Base-by-base conservation (phyloP, 1,140 invertebrate genomes). In the Nebria ingens region DNA sequence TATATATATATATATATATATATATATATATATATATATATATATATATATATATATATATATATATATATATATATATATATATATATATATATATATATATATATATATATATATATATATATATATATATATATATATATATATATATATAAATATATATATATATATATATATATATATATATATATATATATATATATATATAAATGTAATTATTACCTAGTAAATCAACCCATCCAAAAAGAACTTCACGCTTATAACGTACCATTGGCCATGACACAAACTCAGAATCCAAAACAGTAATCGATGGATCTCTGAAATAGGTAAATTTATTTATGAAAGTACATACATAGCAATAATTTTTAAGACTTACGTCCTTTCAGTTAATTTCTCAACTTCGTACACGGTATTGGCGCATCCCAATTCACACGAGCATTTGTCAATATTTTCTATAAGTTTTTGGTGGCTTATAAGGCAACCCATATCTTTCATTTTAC, bases 161-260 rank as follows among this genome's bases (percentile, higher is more conserved):
- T n/a, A 50, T 50, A 9, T 50, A 11, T 17, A n/a, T 9, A 50
- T 15, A 9, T 17, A 9, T 19, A 52, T 42, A n/a, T n/a, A n/a
- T n/a, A n/a, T n/a, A n/a, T n/a, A n/a, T n/a, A n/a, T n/a, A 29
- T 29, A 6, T 29, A 29, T 6, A 6, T 29, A 29, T 6, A 6
- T 29, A 6, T 6, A 29, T 6, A 29, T 29, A 29, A 29, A 29
- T 13, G 45, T 12, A 19, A 55, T 51, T 45, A 55, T 53, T 68
- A 76, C 77, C 84, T 38, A 87, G 64, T 38, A 88, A 72, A 73
- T 88, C 85, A 0, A 87, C 81, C 84, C 84, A 87, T 45, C 85
- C 85, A 62, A 88, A 87, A 17, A 85, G 71, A 1, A 87, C 83
- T 66, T 87, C 83, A 19, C 84, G 75, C 63, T 85, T 86, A 62